These are phyloP conservation scores for Diceros bicornis DNA, from an alignment of 2,797 vertebrate genomes.

Conservation along the genomic window DNA sequence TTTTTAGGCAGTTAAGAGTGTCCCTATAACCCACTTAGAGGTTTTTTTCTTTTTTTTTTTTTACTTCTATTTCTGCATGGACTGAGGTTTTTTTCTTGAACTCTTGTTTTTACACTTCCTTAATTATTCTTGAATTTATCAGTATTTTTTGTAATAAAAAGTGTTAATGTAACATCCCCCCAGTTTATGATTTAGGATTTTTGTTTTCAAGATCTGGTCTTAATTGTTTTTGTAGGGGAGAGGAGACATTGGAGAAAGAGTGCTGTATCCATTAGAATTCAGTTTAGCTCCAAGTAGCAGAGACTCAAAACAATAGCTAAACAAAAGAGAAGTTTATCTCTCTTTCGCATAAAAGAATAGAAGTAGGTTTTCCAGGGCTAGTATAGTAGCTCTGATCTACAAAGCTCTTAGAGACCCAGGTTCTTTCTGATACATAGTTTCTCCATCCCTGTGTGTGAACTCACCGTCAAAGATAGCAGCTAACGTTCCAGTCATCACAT, in stretches of 20 bases:
- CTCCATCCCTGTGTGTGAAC: background rate
- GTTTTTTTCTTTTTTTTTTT: background rate
- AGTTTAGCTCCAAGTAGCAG: background rate
- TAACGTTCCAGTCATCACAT: background rate
- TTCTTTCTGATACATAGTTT: background rate
- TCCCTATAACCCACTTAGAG: background rate
- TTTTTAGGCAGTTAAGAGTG: background rate
- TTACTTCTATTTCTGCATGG: too few relatives aligned
- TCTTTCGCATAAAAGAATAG: background rate
- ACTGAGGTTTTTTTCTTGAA: background rate
- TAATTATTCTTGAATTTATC: slow-evolving; percentile 55
- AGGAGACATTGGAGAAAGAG: background rate
- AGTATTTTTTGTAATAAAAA: slow-evolving; percentile 43
- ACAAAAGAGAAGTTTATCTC: background rate
- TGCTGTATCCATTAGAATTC: slow-evolving; percentile 10
- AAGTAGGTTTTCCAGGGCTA: background rate
- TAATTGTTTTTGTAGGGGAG: background rate
- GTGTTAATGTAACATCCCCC: background rate
- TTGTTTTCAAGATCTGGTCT: slow-evolving; percentile 16
- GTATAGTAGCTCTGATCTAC: background rate
- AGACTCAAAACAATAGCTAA: slow-evolving; percentile 19
- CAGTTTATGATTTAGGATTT: slow-evolving; percentile 35
- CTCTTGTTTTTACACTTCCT: background rate
- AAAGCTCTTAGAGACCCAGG: background rate
- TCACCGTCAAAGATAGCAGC: background rate